Base-by-base conservation (phyloP, 2,113 vertebrate genomes). In the Malurus alboscapulatus region DNA sequence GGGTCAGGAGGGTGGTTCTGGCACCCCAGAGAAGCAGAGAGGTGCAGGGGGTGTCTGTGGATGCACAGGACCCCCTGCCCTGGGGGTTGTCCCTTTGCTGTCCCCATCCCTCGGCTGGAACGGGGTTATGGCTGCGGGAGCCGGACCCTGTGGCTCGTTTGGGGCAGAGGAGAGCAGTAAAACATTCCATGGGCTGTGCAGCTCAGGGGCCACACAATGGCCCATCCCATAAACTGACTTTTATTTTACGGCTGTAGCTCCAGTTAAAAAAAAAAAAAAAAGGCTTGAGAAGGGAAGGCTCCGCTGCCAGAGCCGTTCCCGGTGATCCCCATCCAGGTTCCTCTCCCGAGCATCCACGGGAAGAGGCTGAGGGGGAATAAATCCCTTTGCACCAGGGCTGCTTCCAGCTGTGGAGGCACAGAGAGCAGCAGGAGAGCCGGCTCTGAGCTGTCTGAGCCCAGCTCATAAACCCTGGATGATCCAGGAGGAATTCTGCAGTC, bases 171-270 rank as follows among this genome's bases (percentile, higher is more conserved):
- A 88, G 20, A 59, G 94, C 94, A 90, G 89, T 96, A 95, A 96
- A 96, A 53, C 74, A 22, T 94, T 93, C 92, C 89, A 57, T 4
- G 10, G 93, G 78, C 94, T 48, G 63, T n/a, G 78, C 92, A 92
- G 87, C 86, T 88, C 19, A 0, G 78, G 62, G 90, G 27, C 74
- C 45, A 11, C 89, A 95, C 95, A 96, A 93, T 92, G 59, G 88
- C 69, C 2, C 1, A 14, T 95, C 95, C 92, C 78, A 84, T 96
- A 95, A 96, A 97, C 88, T 73, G 68, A 92, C 86, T 78, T 90
- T 95, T 96, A 94, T 89, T 34, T 88, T 62, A 86, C 42, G 77
- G 92, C 85, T 87, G 51, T 55, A 82, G 81, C 68, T 92, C 74
- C 93, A 92, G 93, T 85, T 55, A 53, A 38, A 38, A 38, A 38